Evolutionary conservation across 2,888 invertebrate species (phyloP), one percentile per base, ranked within the genome.

Genomic region (Sepiola atlantica): DNA sequence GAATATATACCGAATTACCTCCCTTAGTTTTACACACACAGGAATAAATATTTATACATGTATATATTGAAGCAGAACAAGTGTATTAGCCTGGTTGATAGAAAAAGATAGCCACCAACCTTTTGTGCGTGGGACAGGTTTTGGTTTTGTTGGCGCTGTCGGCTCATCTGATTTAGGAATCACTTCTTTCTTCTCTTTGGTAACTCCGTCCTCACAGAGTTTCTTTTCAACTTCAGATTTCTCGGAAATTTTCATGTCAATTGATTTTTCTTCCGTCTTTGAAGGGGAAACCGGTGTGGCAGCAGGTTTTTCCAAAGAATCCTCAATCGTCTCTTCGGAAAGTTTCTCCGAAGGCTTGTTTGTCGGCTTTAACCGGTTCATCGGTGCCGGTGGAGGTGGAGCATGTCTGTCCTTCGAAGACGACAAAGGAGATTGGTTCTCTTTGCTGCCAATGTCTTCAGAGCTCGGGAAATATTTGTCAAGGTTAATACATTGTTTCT

Each of bases 401-500:
- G n/a, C 77, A 18, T 77, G 77, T 77, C 16, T 77, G 77, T 77
- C 77, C 14, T 77, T 77, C 0, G 77, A 77, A 77, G 77, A 61
- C 10, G 10, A 12, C 28, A 61, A 10, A 28, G 61, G 77, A 2
- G 77, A 77, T n/a, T 77, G 77, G 3, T 77, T 77, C 77, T 77
- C 77, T n/a, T 77, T 77, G n/a, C 77, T 77, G 77, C 77, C 77
- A 32, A 77, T 12, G n/a, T 77, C 77, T 77, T 77, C 77, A 12
- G 77, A 77, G n/a, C 77, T 77, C 4, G 77, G 77, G 77, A 77
- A 77, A 77, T 77, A 77, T 77, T 77, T 77, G 77, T 77, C 77
- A n/a, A 77, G n/a, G n/a, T 77, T 77, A 32, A 77, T 77, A 18
- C 77, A 77, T n/a, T 77, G 77, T 77, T 77, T 77, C 18, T n/a